Base-by-base conservation (phyloP, 2,888 invertebrate genomes). In the Lingula anatina region DNA sequence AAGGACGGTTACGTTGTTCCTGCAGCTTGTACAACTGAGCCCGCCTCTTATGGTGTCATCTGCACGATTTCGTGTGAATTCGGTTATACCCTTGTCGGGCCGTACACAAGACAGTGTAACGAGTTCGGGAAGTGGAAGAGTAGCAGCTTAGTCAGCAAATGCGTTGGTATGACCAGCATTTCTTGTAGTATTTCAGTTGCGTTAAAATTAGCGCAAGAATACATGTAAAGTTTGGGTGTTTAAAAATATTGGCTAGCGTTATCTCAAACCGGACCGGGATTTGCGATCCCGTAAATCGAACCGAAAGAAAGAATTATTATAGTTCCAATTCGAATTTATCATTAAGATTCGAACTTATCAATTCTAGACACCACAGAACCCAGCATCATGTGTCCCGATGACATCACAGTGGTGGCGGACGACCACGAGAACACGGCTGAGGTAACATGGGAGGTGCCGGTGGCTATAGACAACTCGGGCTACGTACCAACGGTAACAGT, bases 11-110 rank as follows among this genome's bases (percentile, higher is more conserved):
- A 68, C 25, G 77, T 84, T 15, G 75, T 72, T 27, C 84, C 84
- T 0, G 64, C 74, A 12, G 76, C 78, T 5, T 86, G 86, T 61
- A 79, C 77, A 1, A 18, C 72, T 66, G 21, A 57, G 3, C 84
- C 84, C 60, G 81, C 83, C 31, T 73, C 80, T 1, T 84, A 81
- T 64, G 83, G 82, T 1, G 82, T 81, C 24, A 80, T 79, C 23
- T 86, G 86, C 65, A 79, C 78, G 15, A 77, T 83, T 39, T 68
- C 71, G 5, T 86, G 86, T 64, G 72, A 80, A n/a, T 64, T 77
- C 4, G 86, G 86, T 3, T 86, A 83, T 65, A 76, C 78, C 36
- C 64, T 84, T 4, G 72, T 78, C 46, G 86, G 86, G 1, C 81
- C 83, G 0, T 62, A 71, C 31, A 75, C 73, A 31, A 80, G 80